Percentiles rank a stretch among this genome's conserved stretches.
These are phyloP conservation scores for Molorchus minor DNA, from an alignment of 2,888 invertebrate species.

Conservation along the genomic window DNA sequence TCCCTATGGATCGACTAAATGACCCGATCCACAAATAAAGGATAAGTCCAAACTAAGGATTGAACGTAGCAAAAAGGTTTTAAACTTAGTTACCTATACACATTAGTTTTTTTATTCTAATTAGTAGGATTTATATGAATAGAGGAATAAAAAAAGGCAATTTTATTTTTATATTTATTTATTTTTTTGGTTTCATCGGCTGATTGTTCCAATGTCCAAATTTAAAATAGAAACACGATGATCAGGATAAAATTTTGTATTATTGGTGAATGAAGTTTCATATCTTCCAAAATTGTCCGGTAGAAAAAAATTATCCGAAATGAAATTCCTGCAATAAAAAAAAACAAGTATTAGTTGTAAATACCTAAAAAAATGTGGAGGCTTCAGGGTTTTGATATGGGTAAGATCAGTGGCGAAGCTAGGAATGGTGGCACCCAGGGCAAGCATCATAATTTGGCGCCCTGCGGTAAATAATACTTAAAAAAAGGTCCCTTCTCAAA, in stretches of 20 bases:
- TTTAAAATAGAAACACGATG: slow-evolving; percentile 29
- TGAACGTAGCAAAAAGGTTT: no score
- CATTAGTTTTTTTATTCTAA: no score
- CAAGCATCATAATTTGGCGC: no score
- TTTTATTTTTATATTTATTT: slow-evolving; percentile 26
- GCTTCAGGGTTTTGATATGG: background rate
- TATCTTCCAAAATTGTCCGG: slow-evolving; percentile 31
- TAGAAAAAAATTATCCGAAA: slow-evolving; percentile 31
- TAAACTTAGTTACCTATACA: no score
- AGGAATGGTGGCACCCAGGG: no score
- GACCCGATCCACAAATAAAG: no score
- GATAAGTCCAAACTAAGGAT: no score
- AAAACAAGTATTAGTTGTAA: slow-evolving; percentile 8
- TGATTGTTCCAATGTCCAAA: slow-evolving; percentile 31
- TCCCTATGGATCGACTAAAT: no score
- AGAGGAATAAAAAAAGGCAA: slow-evolving; percentile 13
- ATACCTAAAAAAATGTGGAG: background rate
- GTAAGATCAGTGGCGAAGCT: no score
- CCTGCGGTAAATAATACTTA: no score
- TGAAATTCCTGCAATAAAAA: slow-evolving; percentile 45
- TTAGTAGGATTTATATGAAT: no score
- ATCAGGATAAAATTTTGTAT: slow-evolving; percentile 36
- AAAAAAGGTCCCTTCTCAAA: no score
- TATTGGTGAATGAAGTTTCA: slow-evolving; percentile 41
- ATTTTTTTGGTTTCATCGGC: slow-evolving; percentile 34